Percentiles rank a stretch among this genome's conserved stretches.
phyloP scores from a whole-genome alignment of 2,888 invertebrate genomes.

The Pollenia griseotomentosa region DNA sequence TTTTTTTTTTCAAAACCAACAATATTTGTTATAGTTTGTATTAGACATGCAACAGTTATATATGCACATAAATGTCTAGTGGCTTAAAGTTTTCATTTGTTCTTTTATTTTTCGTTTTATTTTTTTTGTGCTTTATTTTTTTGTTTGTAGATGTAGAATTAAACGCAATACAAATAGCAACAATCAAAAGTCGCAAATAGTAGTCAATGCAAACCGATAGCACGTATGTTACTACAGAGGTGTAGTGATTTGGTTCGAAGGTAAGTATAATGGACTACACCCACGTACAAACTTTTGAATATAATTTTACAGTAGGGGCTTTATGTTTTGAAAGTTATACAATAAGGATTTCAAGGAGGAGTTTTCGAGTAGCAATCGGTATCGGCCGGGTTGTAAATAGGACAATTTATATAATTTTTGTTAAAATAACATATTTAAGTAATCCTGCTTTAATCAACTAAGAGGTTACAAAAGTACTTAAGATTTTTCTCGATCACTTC shows the following conservation, averaged over 20 bases:
- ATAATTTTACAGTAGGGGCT: too few species aligned
- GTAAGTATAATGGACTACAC: neutral
- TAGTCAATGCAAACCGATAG: neutral
- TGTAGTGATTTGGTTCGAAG: neutral
- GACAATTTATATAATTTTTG: too few species aligned
- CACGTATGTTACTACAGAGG: neutral
- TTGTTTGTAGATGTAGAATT: constrained; percentile 15
- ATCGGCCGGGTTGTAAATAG: neutral
- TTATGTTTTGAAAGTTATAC: neutral
- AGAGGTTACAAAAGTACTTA: too few species aligned
- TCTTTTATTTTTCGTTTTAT: neutral
- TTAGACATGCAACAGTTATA: constrained; percentile 61
- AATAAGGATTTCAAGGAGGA: constrained; percentile 8
- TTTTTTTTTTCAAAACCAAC: constrained; percentile 10
- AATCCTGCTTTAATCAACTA: too few species aligned
- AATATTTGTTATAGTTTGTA: constrained; percentile 12
- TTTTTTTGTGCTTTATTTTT: constrained; percentile 9
- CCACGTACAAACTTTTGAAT: too few species aligned
- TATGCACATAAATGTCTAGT: constrained; percentile 18
- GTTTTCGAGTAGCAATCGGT: neutral
- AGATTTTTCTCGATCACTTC: too few species aligned
- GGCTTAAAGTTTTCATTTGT: constrained; percentile 56
- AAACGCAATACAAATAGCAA: constrained; percentile 41
- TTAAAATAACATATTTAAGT: too few species aligned
- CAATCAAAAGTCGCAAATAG: constrained; percentile 61